Conservation (phyloP, 2,888 invertebrate genomes). For the Carabus problematicus region DNA sequence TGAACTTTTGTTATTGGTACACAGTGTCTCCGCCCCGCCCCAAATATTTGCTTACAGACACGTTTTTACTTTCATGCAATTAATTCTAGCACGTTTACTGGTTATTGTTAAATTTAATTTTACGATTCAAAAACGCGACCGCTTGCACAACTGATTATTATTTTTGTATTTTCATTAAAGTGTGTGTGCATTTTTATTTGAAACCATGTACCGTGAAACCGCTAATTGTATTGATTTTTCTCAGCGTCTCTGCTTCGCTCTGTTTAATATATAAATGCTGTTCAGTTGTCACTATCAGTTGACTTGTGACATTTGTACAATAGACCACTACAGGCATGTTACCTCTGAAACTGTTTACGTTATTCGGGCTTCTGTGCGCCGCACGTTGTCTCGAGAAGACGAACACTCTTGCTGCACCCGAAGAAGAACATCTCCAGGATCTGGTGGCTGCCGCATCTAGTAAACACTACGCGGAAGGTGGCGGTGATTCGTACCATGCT, state of each 20-base stretch:
- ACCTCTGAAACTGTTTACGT: conserved; percentile 16
- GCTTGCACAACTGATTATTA: conserved; percentile 20
- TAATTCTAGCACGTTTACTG: too few relatives aligned
- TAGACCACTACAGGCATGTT: conserved; percentile 18
- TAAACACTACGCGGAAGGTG: conserved; percentile 17
- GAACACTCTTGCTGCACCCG: not conserved
- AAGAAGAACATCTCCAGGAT: not conserved
- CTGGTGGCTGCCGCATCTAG: conserved; percentile 3
- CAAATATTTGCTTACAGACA: too few relatives aligned
- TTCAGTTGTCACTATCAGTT: conserved; percentile 20
- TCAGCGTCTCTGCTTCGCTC: conserved; percentile 29
- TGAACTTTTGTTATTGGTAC: too few relatives aligned
- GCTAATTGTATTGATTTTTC: conserved; percentile 33
- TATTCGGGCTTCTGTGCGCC: not conserved
- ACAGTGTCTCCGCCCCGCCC: too few relatives aligned
- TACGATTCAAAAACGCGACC: too few relatives aligned
- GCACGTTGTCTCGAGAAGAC: not conserved
- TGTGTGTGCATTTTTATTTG: conserved; percentile 5
- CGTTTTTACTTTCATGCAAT: too few relatives aligned
- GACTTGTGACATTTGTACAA: conserved; percentile 4
- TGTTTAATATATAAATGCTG: conserved; percentile 40
- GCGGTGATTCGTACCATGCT: conserved; percentile 56
- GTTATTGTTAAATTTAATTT: too few relatives aligned
- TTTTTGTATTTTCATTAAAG: conserved; percentile 28
- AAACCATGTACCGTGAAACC: conserved; percentile 32